Conservation (phyloP, 2,888 invertebrate species). For the Trissonchulus latispiculum region DNA sequence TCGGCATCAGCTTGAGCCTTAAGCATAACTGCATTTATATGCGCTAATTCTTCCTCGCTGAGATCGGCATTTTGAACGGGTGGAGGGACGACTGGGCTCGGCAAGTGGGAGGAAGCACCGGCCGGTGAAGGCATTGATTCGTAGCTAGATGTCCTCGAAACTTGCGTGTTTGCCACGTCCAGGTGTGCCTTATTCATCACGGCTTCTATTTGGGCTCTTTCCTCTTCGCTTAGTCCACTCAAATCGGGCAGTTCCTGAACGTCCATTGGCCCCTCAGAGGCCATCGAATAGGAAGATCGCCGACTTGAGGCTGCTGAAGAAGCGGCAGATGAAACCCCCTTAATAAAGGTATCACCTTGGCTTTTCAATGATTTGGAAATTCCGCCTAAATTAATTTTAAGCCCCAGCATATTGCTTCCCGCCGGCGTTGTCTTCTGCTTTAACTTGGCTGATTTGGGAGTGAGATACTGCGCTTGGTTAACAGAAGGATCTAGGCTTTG, state of each 20-base stretch:
- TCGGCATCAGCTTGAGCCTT: not conserved
- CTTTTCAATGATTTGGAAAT: not conserved
- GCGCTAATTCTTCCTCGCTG: slow-evolving; percentile 1
- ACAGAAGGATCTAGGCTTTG: too few species aligned
- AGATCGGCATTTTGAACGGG: not conserved
- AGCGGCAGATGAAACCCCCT: not conserved
- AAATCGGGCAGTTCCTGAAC: slow-evolving; percentile 45
- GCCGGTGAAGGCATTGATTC: too few species aligned
- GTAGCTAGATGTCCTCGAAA: not conserved
- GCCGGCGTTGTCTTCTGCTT: not conserved
- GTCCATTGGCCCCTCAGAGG: not conserved
- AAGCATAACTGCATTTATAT: slow-evolving; percentile 2
- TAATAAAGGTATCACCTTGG: not conserved
- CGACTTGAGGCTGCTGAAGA: not conserved
- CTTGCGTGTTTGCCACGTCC: slow-evolving; percentile 23
- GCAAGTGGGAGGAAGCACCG: not conserved
- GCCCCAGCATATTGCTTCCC: not conserved
- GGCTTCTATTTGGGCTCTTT: slow-evolving; percentile 43
- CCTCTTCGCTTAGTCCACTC: slow-evolving; percentile 44
- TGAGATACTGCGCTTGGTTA: too few species aligned
- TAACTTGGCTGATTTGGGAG: not conserved
- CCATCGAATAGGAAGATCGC: not conserved
- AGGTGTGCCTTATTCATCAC: slow-evolving; percentile 44
- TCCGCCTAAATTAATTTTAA: not conserved
- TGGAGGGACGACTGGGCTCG: slow-evolving; percentile 12